A percentile compares a stretch with the other conserved stretches of the same genome.
Conservation (phyloP, 2,888 invertebrate species). For the Tillus elongatus region DNA sequence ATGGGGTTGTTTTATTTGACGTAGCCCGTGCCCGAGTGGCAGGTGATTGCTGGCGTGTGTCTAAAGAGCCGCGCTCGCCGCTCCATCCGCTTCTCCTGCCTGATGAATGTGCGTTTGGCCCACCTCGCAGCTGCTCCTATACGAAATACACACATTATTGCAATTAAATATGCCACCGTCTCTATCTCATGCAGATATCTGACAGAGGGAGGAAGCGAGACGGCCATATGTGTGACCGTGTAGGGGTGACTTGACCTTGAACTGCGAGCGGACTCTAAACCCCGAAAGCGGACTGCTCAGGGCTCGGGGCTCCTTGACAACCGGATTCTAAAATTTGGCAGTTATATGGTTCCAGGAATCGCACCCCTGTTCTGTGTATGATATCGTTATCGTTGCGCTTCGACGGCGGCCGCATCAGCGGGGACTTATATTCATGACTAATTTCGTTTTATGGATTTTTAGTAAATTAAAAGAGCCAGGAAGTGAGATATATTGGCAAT, state of each 20-base stretch:
- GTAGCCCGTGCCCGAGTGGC: conserved; percentile 32
- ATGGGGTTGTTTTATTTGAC: conserved; percentile 33
- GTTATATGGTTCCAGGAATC: conserved; percentile 36
- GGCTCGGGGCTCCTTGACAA: conserved; percentile 24
- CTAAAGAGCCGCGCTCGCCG: conserved; percentile 34
- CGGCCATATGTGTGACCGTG: conserved; percentile 21
- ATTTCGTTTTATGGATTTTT: conserved; percentile 3
- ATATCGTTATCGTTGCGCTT: not conserved
- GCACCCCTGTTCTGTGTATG: conserved; percentile 18
- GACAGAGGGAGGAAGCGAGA: conserved; percentile 3
- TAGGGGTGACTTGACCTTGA: conserved; percentile 40
- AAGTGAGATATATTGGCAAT: not conserved
- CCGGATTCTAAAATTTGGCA: conserved; percentile 36
- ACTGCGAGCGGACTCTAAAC: conserved; percentile 25
- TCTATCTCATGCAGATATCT: conserved; percentile 8
- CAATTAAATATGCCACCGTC: conserved; percentile 16
- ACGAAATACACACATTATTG: conserved; percentile 16
- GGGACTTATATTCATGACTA: not conserved
- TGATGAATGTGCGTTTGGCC: conserved; percentile 32
- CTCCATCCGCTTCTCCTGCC: too few relatives aligned
- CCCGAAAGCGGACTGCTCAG: conserved; percentile 17
- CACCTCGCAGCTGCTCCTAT: conserved; percentile 30
- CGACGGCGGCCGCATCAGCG: conserved; percentile 1
- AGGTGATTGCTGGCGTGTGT: conserved; percentile 48
- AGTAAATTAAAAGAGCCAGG: conserved; percentile 1